A percentile compares a stretch with the other conserved stretches of the same genome.
Conservation (phyloP, 2,888 invertebrate species). For the Entomobrya multifasciata region DNA sequence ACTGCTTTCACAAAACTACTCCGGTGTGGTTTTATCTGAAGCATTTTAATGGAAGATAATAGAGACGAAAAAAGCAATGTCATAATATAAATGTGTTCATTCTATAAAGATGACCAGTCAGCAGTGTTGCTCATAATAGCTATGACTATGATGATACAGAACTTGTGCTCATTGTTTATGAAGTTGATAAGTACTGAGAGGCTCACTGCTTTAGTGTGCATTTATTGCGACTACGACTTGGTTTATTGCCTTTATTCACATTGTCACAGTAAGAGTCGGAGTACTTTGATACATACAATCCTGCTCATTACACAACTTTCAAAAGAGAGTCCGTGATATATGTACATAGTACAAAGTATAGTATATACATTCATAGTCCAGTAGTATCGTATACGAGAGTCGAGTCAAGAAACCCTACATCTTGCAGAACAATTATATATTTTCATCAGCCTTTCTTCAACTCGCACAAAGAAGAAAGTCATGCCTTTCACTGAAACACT, state of each 20-base stretch:
- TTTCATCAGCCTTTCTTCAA: too few species aligned
- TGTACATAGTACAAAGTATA: too few species aligned
- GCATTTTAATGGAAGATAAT: neutral
- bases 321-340: too few species aligned
- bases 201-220: neutral
- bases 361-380: too few species aligned
- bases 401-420: too few species aligned
- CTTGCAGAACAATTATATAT: too few species aligned
- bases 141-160: neutral
- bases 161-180: slow-evolving; percentile 1
- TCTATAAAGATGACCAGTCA: neutral
- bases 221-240: neutral
- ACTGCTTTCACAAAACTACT: neutral
- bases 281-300: too few species aligned
- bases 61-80: neutral
- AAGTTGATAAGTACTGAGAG: neutral
- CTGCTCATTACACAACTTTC: too few species aligned
- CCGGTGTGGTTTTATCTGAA: neutral
- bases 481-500: too few species aligned
- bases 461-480: too few species aligned
- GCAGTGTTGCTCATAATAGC: neutral
- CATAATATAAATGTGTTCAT: neutral
- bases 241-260: neutral
- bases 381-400: too few species aligned
- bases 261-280: slow-evolving; percentile 9